phyloP scores from a whole-genome alignment of 53 echinoderm and acorn worm genomes.

The Arbacia lixula region DNA sequence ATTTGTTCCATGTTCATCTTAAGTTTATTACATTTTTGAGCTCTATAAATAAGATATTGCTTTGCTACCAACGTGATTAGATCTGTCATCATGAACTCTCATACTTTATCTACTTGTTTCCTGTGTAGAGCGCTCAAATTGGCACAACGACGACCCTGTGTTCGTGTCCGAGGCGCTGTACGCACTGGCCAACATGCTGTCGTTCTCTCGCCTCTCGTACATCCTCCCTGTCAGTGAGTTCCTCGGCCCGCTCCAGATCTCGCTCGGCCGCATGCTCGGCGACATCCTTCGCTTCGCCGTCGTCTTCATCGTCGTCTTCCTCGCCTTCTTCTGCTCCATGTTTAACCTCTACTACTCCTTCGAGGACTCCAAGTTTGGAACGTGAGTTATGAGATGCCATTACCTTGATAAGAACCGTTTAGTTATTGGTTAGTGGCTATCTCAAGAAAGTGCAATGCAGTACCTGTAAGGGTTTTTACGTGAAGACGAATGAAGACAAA shows the following conservation, averaged over 20 bases:
- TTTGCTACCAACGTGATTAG: no score
- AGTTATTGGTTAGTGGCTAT: no score
- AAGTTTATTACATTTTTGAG: no score
- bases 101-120: no score
- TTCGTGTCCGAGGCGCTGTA: constrained; percentile 81
- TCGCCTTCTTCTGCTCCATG: constrained; percentile 92
- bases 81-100: no score
- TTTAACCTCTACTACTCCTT: constrained; percentile 88
- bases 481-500: no score
- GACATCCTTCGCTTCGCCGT: constrained; percentile 91
- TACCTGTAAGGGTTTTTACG: no score
- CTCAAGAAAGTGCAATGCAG: no score
- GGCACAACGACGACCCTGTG: constrained; percentile 83
- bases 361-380: constrained; percentile 69
- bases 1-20: no score
- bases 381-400: constrained; percentile 68
- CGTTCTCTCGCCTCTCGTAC: constrained; percentile 90
- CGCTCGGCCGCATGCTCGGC: constrained; percentile 91
- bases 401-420: no score
- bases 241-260: constrained; percentile 95
- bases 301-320: constrained; percentile 92
- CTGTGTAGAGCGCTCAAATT: constrained; percentile 65
- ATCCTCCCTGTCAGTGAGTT: constrained; percentile 97
- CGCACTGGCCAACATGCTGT: constrained; percentile 90
- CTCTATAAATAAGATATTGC: no score